These are phyloP conservation scores for Adelosebastes latens DNA, from an alignment of 2,797 vertebrate species.

Conservation along the genomic window DNA sequence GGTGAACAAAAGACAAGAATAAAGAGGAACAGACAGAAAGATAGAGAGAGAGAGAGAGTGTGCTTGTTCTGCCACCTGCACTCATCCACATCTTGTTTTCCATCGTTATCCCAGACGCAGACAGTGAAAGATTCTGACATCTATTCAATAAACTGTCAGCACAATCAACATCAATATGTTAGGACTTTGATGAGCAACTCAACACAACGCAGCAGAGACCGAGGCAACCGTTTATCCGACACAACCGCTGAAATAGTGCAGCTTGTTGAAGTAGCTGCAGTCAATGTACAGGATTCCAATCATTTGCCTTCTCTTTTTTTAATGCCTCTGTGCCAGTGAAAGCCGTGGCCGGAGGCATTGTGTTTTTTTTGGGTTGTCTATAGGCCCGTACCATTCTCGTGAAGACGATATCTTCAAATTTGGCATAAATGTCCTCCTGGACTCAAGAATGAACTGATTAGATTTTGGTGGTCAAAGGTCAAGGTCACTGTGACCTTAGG, in stretches of 20 bases:
- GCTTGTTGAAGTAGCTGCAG: not conserved
- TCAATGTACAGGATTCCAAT: not conserved
- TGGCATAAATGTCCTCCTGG: too few relatives aligned
- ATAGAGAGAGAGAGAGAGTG: not conserved
- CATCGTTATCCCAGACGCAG: slow-evolving; percentile 21
- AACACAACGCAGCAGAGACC: slow-evolving; percentile 26
- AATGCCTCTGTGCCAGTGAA: not conserved
- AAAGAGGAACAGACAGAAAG: not conserved
- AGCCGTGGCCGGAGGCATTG: not conserved
- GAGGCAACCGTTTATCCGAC: slow-evolving; percentile 36
- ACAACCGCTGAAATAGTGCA: slow-evolving; percentile 15
- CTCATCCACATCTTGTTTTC: slow-evolving; percentile 48
- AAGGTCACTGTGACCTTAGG: too few relatives aligned
- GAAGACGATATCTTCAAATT: not conserved
- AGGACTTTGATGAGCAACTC: slow-evolving; percentile 31
- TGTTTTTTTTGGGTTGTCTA: not conserved
- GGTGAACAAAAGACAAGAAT: slow-evolving; percentile 1
- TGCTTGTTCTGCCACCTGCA: slow-evolving; percentile 14
- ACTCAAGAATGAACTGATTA: too few relatives aligned
- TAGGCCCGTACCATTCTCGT: not conserved
- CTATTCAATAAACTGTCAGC: slow-evolving; percentile 61
- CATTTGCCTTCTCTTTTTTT: not conserved
- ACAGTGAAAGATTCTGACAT: slow-evolving; percentile 50
- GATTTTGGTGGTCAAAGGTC: too few relatives aligned
- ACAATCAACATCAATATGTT: slow-evolving; percentile 51